Base-by-base conservation (phyloP, 2,797 vertebrate genomes). In the Macropodus opercularis region DNA sequence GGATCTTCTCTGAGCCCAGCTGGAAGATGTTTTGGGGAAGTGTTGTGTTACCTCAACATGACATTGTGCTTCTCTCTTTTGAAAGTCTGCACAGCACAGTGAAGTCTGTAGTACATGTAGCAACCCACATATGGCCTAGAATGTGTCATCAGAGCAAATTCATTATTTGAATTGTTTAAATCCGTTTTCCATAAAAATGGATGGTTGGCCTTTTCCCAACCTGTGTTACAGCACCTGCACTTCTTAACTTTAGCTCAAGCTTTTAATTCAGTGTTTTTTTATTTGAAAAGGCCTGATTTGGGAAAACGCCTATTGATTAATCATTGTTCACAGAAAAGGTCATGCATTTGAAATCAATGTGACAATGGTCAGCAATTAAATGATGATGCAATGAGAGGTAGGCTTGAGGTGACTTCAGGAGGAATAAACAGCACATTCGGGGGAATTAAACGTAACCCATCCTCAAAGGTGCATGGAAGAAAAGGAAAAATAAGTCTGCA, bases 301-400 rank as follows among this genome's bases (percentile, higher is more conserved):
- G 57, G 74, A 85, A 87, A 89, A 79, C 61, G 73, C 72, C 76
- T 85, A 91, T 87, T 91, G 91, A 93, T 90, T 87, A 84, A 81
- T 84, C 80, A 85, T 87, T 90, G 85, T 87, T 89, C 88, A 80
- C 58, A 27, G 53, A 55, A 81, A 93, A 92, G 92, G 90, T 92
- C 90, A 90, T 85, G 85, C 77, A 85, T 92, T 86, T 75, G 57
- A 84, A 88, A 86, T 84, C 82, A 86, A 87, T 75, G 56, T 53
- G 56, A 32, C 62, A 63, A 61, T 71, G 66, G 66, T 66, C 43
- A 26, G 69, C 71, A 75, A 87, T 92, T 80, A 86, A 85, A 89
- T 89, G 68, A 81, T 76, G 74, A 86, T 75, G 76, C 80, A 65
- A 67, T 3, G 12, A 41, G 48, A 68, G 54, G 59, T 0, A 38